phyloP scores from a whole-genome alignment of 2,888 invertebrate genomes.

The Phyto melanocephala region DNA sequence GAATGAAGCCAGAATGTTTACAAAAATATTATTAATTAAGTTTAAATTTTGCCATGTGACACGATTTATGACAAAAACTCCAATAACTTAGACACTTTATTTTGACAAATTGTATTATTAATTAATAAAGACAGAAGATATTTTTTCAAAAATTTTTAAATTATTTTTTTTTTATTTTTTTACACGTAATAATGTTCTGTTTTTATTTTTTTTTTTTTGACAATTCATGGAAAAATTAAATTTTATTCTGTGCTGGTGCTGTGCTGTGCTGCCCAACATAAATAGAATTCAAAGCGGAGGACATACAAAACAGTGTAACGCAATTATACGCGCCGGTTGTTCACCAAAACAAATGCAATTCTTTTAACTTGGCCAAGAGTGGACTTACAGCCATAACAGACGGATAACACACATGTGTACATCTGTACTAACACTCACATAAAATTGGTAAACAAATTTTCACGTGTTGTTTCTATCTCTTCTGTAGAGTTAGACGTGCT shows the following conservation, averaged over 20 bases:
- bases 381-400: too few relatives aligned
- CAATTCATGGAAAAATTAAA: not conserved
- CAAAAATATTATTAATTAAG: not conserved
- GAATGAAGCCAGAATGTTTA: not conserved
- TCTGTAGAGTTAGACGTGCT: not conserved
- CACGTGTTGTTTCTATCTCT: not conserved
- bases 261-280: not conserved
- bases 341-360: not conserved
- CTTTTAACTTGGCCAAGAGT: not conserved
- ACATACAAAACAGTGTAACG: not conserved
- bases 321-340: not conserved
- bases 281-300: not conserved
- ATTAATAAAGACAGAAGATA: too few relatives aligned
- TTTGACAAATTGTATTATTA: not conserved
- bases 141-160: not conserved
- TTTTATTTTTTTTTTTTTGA: not conserved
- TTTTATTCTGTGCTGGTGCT: not conserved
- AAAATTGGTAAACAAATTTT: too few relatives aligned
- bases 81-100: not conserved
- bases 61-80: slow-evolving; percentile 5
- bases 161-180: not conserved
- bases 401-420: too few relatives aligned
- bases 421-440: too few relatives aligned
- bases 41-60: not conserved
- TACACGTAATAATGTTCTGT: too few relatives aligned